These are phyloP conservation scores for Calidris pugnax DNA, from an alignment of 2,113 vertebrate genomes.

Conservation along the genomic window DNA sequence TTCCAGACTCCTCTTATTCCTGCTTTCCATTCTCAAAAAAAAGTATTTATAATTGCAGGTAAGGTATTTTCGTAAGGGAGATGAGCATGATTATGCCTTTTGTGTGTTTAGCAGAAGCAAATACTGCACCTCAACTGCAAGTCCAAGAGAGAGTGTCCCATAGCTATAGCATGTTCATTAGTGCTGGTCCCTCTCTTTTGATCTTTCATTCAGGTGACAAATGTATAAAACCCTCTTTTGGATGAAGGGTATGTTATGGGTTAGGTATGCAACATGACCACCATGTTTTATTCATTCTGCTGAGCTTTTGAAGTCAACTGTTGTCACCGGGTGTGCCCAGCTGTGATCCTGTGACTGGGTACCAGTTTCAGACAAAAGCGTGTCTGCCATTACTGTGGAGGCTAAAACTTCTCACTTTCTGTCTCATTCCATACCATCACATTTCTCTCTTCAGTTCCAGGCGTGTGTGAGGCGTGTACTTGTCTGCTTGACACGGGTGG, in stretches of 20 bases:
- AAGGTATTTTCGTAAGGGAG: background rate
- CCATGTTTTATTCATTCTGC: background rate
- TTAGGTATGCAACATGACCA: background rate
- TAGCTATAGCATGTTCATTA: background rate
- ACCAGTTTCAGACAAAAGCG: background rate
- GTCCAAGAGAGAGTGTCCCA: background rate
- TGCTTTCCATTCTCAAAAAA: background rate
- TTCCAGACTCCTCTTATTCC: constrained; percentile 2
- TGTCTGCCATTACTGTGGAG: background rate
- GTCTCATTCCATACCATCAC: background rate
- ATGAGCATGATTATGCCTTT: background rate
- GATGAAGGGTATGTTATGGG: background rate
- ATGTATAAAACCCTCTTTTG: background rate
- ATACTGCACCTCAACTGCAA: background rate
- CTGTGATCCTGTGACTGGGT: background rate
- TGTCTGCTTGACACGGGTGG: background rate
- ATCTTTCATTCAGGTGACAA: background rate
- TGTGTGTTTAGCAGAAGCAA: background rate
- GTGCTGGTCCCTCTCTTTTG: background rate
- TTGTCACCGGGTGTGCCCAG: background rate
- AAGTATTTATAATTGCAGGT: background rate
- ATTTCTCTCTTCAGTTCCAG: background rate
- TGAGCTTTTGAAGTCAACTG: background rate
- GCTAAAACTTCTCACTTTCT: background rate
- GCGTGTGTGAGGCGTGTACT: background rate